Percentiles rank a stretch among this genome's conserved stretches.
These are phyloP conservation scores for Verasper variegatus DNA, from an alignment of 2,113 vertebrate species.

Conservation along the genomic window DNA sequence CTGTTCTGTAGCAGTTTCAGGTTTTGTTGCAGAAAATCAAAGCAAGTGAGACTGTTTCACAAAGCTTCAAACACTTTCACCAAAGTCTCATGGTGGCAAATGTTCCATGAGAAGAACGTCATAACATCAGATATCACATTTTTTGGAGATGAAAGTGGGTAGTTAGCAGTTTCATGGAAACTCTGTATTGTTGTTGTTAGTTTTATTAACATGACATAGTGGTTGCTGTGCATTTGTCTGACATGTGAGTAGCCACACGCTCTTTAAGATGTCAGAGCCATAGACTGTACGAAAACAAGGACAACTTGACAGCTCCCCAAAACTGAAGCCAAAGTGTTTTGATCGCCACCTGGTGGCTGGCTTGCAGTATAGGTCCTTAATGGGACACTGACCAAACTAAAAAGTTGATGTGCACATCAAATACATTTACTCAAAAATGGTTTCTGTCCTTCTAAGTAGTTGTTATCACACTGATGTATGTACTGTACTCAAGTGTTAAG, in stretches of 20 bases:
- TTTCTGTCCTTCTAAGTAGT: no score
- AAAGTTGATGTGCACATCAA: neutral
- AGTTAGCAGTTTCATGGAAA: neutral
- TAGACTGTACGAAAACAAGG: neutral
- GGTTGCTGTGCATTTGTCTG: neutral
- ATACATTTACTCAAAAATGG: no score
- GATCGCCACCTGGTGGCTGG: neutral
- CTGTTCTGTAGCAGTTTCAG: slow-evolving; percentile 29
- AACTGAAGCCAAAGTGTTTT: no score
- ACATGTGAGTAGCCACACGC: neutral
- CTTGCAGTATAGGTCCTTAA: neutral
- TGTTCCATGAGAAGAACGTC: no score
- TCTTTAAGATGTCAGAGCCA: neutral
- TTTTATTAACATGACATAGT: neutral
- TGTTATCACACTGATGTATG: no score
- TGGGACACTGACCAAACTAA: no score
- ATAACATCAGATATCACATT: no score
- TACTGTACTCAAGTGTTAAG: no score
- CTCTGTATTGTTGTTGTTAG: neutral
- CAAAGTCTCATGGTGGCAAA: no score
- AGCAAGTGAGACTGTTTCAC: slow-evolving; percentile 39
- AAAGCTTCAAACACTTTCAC: neutral
- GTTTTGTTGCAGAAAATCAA: slow-evolving; percentile 49
- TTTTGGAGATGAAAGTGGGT: no score
- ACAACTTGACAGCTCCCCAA: neutral